phyloP scores from a whole-genome alignment of 2,797 vertebrate species.

The Leptoclinus maculatus region DNA sequence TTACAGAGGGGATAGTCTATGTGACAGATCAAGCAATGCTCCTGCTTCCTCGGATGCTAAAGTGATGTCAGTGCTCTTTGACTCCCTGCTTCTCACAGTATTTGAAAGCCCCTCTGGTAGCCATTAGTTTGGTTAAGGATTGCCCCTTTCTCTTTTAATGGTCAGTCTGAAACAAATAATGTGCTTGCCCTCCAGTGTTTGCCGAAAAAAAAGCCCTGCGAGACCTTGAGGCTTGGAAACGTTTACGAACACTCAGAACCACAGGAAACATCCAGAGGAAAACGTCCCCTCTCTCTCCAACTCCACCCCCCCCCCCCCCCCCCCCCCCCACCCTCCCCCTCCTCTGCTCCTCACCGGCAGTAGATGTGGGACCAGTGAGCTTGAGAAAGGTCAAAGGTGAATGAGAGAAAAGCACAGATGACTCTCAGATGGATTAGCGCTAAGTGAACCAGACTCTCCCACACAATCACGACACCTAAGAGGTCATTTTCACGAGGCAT shows the following conservation, averaged over 20 bases:
- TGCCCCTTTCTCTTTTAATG: slow-evolving; percentile 60
- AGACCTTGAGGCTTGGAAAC: slow-evolving; percentile 77
- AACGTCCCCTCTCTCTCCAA: slow-evolving; percentile 39
- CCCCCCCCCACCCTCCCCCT: slow-evolving; percentile 16
- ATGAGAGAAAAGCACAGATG: slow-evolving; percentile 78
- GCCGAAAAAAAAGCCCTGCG: slow-evolving; percentile 52
- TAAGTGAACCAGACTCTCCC: slow-evolving; percentile 77
- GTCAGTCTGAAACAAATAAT: slow-evolving; percentile 74
- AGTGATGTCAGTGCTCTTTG: slow-evolving; percentile 50
- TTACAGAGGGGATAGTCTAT: not conserved
- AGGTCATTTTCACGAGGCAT: slow-evolving; percentile 60
- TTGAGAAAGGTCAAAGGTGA: slow-evolving; percentile 82
- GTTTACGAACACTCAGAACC: slow-evolving; percentile 71
- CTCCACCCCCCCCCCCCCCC: not conserved
- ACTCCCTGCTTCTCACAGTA: slow-evolving; percentile 52
- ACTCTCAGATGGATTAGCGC: slow-evolving; percentile 81
- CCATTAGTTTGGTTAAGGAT: slow-evolving; percentile 66
- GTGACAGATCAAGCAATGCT: slow-evolving; percentile 37
- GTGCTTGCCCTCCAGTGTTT: slow-evolving; percentile 68
- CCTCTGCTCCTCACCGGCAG: slow-evolving; percentile 50
- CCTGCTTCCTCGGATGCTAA: slow-evolving; percentile 30
- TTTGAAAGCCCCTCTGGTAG: slow-evolving; percentile 66
- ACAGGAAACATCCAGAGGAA: slow-evolving; percentile 78
- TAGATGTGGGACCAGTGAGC: slow-evolving; percentile 73
- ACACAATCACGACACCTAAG: slow-evolving; percentile 74